Evolutionary conservation across 2,888 invertebrate genomes (phyloP).

Genomic region (Eupithecia dodoneata): DNA sequence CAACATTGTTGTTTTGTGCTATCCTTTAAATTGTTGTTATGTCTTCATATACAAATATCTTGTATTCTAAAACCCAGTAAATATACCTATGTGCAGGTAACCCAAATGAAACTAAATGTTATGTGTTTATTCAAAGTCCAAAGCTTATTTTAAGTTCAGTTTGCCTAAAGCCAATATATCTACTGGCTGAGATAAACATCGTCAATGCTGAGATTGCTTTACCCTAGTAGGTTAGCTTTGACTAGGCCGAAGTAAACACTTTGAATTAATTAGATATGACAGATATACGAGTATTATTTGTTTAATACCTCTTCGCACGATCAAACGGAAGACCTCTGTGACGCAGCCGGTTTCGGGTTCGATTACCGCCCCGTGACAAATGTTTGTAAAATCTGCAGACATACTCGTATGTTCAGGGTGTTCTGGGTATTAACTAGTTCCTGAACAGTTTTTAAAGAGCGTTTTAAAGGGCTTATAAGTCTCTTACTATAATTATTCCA

Average conservation of each 20-base stretch:
- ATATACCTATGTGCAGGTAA: background rate
- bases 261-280: background rate
- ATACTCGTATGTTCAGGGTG: too few species aligned
- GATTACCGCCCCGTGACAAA: background rate
- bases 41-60: background rate
- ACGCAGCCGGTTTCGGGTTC: background rate
- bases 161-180: slow-evolving; percentile 6
- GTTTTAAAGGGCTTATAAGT: background rate
- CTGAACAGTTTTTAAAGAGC: too few species aligned
- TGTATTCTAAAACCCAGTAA: background rate
- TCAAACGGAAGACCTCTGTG: background rate
- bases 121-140: slow-evolving; percentile 1
- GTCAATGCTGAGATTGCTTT: slow-evolving; percentile 10
- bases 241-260: background rate
- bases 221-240: background rate
- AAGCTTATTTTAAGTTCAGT: background rate
- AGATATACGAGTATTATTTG: background rate
- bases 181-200: slow-evolving; percentile 6
- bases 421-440: background rate
- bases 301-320: background rate
- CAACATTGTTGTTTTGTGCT: background rate
- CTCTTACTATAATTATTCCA: background rate
- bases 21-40: background rate
- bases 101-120: slow-evolving; percentile 1
- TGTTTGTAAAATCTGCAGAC: too few species aligned